A percentile compares a stretch with the other conserved stretches of the same genome.
Conservation (phyloP, 1,140 invertebrate species). For the Pseudomyrmex concolor region DNA sequence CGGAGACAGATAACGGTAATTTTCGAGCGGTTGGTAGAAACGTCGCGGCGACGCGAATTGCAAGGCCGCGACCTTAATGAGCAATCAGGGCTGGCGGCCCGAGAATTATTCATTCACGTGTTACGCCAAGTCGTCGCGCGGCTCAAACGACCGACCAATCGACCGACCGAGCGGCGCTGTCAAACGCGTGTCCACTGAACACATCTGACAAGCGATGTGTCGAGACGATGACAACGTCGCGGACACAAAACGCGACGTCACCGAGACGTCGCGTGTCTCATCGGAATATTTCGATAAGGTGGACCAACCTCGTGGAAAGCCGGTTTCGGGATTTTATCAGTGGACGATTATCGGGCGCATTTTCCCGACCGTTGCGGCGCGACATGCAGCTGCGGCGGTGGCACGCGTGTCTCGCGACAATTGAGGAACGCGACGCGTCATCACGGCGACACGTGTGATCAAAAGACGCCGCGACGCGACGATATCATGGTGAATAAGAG, state of each 20-base stretch:
- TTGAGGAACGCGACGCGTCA: constrained; percentile 57
- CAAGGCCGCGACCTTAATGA: constrained; percentile 83
- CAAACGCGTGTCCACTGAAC: constrained; percentile 2
- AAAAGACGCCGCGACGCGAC: neutral
- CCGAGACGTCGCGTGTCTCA: neutral
- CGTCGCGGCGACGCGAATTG: constrained; percentile 74
- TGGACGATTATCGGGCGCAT: neutral
- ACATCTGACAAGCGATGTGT: neutral
- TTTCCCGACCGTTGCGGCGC: neutral
- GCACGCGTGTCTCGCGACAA: constrained; percentile 75
- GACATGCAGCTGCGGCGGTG: constrained; percentile 53
- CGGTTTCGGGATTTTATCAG: neutral
- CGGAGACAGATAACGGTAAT: constrained; percentile 73
- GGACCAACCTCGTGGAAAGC: neutral
- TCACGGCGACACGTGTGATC: neutral
- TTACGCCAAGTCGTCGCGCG: neutral
- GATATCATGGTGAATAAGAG: constrained; percentile 40
- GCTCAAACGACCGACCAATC: neutral
- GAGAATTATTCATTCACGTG: constrained; percentile 35
- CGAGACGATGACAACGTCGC: constrained; percentile 41
- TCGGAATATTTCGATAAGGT: too few relatives aligned
- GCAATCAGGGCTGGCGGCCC: constrained; percentile 74
- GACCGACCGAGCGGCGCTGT: constrained; percentile 10
- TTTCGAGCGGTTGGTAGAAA: constrained; percentile 46
- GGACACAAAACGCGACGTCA: neutral